Conservation (phyloP, 2,797 vertebrate species). For the Chrysocyon brachyurus region DNA sequence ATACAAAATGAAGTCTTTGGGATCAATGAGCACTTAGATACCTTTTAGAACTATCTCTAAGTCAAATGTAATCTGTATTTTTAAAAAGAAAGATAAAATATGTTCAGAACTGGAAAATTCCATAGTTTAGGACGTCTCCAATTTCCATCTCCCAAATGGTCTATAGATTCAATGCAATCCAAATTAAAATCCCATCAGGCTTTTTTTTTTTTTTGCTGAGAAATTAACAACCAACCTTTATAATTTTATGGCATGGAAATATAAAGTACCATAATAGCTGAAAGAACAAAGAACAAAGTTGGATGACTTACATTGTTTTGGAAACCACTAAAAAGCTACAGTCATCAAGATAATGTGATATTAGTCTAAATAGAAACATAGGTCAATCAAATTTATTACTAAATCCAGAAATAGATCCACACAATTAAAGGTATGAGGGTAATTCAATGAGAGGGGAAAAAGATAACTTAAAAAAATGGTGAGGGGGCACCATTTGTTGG, state of each 20-base stretch:
- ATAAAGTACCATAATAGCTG: not conserved
- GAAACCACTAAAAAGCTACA: not conserved
- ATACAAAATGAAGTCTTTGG: not conserved
- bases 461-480: not conserved
- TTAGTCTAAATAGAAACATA: not conserved
- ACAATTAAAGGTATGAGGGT: not conserved
- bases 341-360: not conserved
- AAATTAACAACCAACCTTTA: not conserved
- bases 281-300: not conserved
- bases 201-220: not conserved
- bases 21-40: not conserved
- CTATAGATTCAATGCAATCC: not conserved
- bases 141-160: not conserved
- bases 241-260: not conserved
- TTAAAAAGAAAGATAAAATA: not conserved
- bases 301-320: not conserved
- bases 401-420: not conserved
- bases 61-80: not conserved
- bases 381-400: not conserved
- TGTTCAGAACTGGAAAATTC: not conserved
- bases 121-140: not conserved
- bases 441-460: not conserved
- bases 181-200: not conserved
- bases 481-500: not conserved
- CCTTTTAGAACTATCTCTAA: slow-evolving; percentile 1